These are phyloP conservation scores for Heliconius charithonia DNA, from an alignment of 2,888 invertebrate genomes.

Conservation along the genomic window DNA sequence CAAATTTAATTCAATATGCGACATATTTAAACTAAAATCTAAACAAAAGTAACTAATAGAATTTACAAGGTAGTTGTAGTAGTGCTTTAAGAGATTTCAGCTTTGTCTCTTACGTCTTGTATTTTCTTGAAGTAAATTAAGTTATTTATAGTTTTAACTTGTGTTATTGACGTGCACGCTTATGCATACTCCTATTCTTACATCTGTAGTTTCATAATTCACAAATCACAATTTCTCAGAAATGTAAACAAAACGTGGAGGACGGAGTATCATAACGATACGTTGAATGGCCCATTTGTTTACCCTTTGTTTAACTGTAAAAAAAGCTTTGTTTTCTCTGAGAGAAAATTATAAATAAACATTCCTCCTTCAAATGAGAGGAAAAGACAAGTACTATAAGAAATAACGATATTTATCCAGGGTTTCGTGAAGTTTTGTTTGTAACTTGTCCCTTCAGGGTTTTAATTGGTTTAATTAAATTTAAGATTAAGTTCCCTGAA, in stretches of 20 bases:
- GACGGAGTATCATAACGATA: too few relatives aligned
- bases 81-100: neutral
- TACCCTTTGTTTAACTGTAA: too few relatives aligned
- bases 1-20: neutral
- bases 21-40: neutral
- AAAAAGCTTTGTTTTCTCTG: too few relatives aligned
- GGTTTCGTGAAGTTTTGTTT: neutral
- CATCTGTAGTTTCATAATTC: neutral
- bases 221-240: too few relatives aligned
- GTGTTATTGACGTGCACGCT: neutral
- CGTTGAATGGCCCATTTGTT: too few relatives aligned
- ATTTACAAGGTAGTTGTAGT: neutral
- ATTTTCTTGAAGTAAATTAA: slow-evolving; percentile 9
- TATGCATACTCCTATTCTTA: neutral
- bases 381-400: neutral
- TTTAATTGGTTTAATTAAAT: slow-evolving; percentile 5
- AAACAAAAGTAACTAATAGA: neutral
- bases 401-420: neutral
- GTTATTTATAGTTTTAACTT: slow-evolving; percentile 1
- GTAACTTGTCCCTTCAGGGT: neutral
- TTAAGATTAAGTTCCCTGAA: neutral
- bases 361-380: too few relatives aligned
- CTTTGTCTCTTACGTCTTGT: neutral
- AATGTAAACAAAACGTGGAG: too few relatives aligned
- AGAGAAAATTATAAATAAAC: too few relatives aligned